Base-by-base conservation (phyloP, 2,888 invertebrate genomes). In the Oxyteleia sp. region DNA sequence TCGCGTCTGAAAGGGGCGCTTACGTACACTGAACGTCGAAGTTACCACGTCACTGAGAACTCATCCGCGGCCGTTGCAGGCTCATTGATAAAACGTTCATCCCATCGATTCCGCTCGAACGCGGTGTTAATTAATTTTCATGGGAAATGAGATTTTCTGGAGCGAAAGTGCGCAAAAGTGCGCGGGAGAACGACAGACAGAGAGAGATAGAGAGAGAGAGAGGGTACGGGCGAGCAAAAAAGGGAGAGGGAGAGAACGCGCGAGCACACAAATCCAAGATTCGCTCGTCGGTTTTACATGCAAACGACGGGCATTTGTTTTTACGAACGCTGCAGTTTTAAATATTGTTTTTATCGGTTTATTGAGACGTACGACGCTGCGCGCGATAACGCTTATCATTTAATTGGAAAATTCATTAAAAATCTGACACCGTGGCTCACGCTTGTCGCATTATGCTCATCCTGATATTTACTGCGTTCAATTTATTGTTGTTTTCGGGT, bases 371-470 rank as follows among this genome's bases (percentile, higher is more conserved):
- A 29, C 38, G 38, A 35, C 23, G 13, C 15, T 45, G 1, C 16
- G 43, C 29, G 76, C 84, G 88, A 89, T 89, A 87, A 85, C 87
- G 87, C 86, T 89, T 88, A 88, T 89, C 89, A 86, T 82, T 89
- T 89, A 88, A 89, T 89, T 88, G 86, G 87, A 87, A 89, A 86
- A 87, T 82, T 82, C 86, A 82, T 84, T 82, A 85, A 83, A 79
- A 82, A 79, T 68, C 53, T 66, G 49, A 55, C 64, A 57, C 38
- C 26, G 29, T 35, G 47, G 43, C 63, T 49, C 41, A 29, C 47
- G 66, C 38, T 41, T 59, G 66, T 66, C 57, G 55, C 51, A 75
- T 75, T 57, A 75, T 66, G 74, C 15, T 55, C 41, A 55, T 53
- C 43, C 45, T 20, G 35, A 35, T 63, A 64, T 75, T 64, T 66